A percentile compares a stretch with the other conserved stretches of the same genome.
Evolutionary conservation across 2,797 vertebrate species (phyloP).

Genomic region (Gadopsis bispinosus): DNA sequence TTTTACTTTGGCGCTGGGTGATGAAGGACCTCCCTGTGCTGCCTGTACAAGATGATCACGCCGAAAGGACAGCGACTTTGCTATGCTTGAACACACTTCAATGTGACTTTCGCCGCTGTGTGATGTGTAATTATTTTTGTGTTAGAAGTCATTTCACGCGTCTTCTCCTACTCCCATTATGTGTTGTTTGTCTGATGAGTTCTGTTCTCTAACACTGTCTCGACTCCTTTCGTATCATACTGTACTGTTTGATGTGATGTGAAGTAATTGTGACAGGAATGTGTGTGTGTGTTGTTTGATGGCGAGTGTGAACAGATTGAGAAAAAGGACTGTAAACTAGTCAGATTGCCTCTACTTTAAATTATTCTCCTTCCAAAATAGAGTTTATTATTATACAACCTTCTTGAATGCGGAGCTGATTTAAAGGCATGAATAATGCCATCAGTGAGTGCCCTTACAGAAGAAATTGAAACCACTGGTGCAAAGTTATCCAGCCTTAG

Average conservation of each 20-base stretch:
- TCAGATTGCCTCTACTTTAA: background rate
- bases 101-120: background rate
- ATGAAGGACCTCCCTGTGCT: conserved; percentile 13
- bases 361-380: background rate
- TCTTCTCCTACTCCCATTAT: conserved; percentile 13
- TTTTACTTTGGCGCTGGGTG: conserved; percentile 23
- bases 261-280: background rate
- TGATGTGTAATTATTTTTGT: conserved; percentile 12
- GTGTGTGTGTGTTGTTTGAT: background rate
- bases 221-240: background rate
- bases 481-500: background rate
- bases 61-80: background rate
- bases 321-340: background rate
- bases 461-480: background rate
- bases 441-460: background rate
- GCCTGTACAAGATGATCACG: conserved; percentile 4
- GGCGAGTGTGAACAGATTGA: background rate
- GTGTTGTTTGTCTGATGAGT: conserved; percentile 5
- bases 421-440: conserved; percentile 17
- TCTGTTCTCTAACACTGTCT: background rate
- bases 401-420: conserved; percentile 21
- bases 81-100: background rate
- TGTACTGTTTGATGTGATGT: background rate
- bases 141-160: conserved; percentile 17
- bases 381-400: background rate